Evolutionary conservation across 2,888 invertebrate species (phyloP), one percentile per base, ranked within the genome.

Genomic region (Aphrophora alni): DNA sequence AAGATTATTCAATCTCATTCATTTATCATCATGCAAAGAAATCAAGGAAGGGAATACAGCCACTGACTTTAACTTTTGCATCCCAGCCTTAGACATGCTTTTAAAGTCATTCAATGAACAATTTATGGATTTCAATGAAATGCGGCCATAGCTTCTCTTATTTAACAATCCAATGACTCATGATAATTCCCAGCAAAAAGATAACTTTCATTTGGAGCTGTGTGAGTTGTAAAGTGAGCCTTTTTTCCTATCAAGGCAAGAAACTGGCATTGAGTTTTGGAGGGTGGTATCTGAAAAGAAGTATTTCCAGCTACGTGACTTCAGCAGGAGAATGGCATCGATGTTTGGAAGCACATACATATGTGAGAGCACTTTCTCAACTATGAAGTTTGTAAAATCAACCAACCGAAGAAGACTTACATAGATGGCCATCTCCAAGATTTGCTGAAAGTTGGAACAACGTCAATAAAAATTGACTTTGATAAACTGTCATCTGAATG

Each of bases 261-360:
- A 82, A 80, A 81, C 71, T 28, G 78, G 79, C 71, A 27, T 69
- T 25, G 78, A 81, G 14, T 81, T 82, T 75, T 82, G 73, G 77
- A 75, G 74, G 76, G 69, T 80, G 38, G 68, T 78, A 27, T 33
- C 71, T 78, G 72, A 78, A 70, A 69, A 81, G 68, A 51, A 69
- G 27, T 81, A 77, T 75, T 78, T 78, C 17, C 70, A 81, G 74
- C 69, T 78, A 69, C 33, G 33, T 33, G 33, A n/a, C n/a, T n/a
- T n/a, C n/a, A n/a, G n/a, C n/a, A n/a, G 33, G 33, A 26, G 81
- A 77, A 76, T 82, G 38, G 77, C 77, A 25, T 82, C 81, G 27
- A 82, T 81, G 81, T 82, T 82, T 74, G 82, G 82, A 25, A 82
- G 81, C 59, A 81, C 75, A 44, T 82, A 82, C 70, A 74, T 74